Percentiles rank a stretch among this genome's conserved stretches.
phyloP scores from a whole-genome alignment of 2,888 invertebrate genomes.

The Acanthoscelides obtectus region DNA sequence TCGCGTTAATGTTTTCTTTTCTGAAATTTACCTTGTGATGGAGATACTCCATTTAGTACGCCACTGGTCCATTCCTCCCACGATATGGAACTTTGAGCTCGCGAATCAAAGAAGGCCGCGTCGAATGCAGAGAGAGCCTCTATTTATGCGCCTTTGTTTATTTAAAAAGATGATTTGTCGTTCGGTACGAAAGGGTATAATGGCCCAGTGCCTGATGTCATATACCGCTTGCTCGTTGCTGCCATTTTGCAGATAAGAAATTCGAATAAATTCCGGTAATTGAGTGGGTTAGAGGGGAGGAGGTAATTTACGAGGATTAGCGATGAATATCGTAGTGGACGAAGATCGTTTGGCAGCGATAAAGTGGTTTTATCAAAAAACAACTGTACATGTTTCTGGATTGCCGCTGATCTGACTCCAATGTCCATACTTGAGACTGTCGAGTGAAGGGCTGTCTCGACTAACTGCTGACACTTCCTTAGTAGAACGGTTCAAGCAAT shows the following conservation, averaged over 20 bases:
- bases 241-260: not conserved
- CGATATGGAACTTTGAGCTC: not conserved
- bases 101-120: not conserved
- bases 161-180: not conserved
- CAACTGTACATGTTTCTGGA: too few species aligned
- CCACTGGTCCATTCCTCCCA: not conserved
- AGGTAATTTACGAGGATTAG: not conserved
- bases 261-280: not conserved
- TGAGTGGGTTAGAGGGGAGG: not conserved
- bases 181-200: not conserved
- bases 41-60: not conserved
- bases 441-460: too few species aligned
- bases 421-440: too few species aligned
- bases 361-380: not conserved
- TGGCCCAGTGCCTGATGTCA: not conserved
- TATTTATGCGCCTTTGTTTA: not conserved
- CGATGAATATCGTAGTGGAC: not conserved
- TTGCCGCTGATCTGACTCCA: too few species aligned
- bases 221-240: not conserved
- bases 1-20: too few species aligned
- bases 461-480: too few species aligned
- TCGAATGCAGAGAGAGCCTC: not conserved
- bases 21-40: too few species aligned
- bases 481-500: too few species aligned
- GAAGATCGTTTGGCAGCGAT: not conserved